These are phyloP conservation scores for Monomorium pharaonis DNA, from an alignment of 1,140 invertebrate species.

Conservation along the genomic window DNA sequence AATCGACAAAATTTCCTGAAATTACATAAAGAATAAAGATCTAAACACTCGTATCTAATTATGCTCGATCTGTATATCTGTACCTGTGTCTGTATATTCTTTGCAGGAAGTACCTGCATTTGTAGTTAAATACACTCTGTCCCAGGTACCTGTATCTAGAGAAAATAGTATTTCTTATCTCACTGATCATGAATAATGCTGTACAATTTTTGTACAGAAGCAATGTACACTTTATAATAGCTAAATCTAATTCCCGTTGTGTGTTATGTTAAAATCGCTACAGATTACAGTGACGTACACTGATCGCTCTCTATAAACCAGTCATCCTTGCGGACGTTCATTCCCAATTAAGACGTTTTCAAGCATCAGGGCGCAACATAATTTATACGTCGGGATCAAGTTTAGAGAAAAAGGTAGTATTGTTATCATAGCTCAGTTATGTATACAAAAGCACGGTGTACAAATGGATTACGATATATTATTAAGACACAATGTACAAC, in stretches of 20 bases:
- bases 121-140: slow-evolving; percentile 29
- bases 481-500: slow-evolving; percentile 55
- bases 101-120: slow-evolving; percentile 27
- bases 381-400: slow-evolving; percentile 16
- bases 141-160: slow-evolving; percentile 39
- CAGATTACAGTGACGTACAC: not conserved
- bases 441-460: slow-evolving; percentile 49
- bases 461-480: slow-evolving; percentile 38
- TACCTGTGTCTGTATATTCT: slow-evolving; percentile 18
- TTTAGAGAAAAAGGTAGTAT: slow-evolving; percentile 26
- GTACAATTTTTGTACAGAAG: slow-evolving; percentile 33
- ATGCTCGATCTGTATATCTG: slow-evolving; percentile 36
- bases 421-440: slow-evolving; percentile 46
- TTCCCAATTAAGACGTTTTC: not conserved
- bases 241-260: slow-evolving; percentile 5
- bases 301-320: slow-evolving; percentile 13
- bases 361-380: slow-evolving; percentile 20
- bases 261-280: slow-evolving; percentile 35
- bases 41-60: slow-evolving; percentile 10
- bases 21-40: not conserved
- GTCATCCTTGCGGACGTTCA: not conserved
- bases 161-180: slow-evolving; percentile 28
- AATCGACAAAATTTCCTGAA: slow-evolving; percentile 30
- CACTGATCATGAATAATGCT: slow-evolving; percentile 17
- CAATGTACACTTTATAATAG: slow-evolving; percentile 38